Conservation (phyloP, 2,797 vertebrate genomes). For the Heterohyrax brucei region DNA sequence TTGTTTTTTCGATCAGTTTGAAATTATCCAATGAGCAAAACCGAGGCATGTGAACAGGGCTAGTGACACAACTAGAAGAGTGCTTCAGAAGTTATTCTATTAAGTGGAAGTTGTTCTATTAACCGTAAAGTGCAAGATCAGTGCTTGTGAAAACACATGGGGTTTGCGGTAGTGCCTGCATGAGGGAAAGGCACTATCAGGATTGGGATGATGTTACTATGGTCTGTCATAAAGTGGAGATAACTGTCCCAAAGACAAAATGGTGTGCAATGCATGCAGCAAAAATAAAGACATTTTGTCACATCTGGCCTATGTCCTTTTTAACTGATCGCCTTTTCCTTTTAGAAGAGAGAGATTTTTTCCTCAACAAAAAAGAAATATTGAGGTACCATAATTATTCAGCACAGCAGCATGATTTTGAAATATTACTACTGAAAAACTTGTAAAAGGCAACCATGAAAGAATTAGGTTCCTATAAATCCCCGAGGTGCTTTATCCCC, state of each 20-base stretch:
- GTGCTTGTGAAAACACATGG: background rate
- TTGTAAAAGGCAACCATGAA: background rate
- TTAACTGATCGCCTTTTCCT: background rate
- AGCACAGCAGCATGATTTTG: background rate
- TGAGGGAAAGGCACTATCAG: background rate
- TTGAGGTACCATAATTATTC: background rate
- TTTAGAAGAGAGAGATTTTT: slow-evolving; percentile 7
- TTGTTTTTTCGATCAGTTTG: background rate
- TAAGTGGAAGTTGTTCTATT: background rate
- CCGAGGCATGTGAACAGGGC: background rate
- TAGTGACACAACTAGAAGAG: background rate
- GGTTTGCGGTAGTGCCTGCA: background rate
- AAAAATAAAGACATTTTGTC: background rate
- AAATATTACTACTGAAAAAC: slow-evolving; percentile 56
- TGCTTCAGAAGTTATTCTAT: background rate
- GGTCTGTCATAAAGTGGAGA: background rate
- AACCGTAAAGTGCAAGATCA: background rate
- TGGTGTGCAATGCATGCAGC: background rate
- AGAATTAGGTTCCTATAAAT: background rate
- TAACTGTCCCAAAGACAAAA: background rate
- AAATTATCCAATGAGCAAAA: background rate
- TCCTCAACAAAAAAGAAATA: background rate
- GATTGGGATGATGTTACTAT: background rate
- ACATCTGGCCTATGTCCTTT: background rate
- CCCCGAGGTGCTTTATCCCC: background rate